Evolutionary conservation across 2,888 invertebrate genomes (phyloP), one percentile per base, ranked within the genome.

Genomic region (Petrolisthes cinctipes): DNA sequence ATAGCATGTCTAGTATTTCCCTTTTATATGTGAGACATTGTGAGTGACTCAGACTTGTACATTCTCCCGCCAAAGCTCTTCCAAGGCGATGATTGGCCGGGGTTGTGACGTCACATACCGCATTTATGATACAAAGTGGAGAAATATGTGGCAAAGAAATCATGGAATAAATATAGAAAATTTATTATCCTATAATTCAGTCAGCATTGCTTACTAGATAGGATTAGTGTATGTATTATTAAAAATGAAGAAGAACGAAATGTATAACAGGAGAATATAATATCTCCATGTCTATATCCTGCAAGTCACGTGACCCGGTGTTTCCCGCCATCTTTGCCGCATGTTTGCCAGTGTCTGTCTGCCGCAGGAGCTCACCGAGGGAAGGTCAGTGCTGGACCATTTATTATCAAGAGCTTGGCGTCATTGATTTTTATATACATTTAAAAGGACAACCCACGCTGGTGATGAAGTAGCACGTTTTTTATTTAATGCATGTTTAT

Each of bases 291-390:
- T 78, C 71, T 1, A 82, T 17, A 78, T 82, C 56, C 20, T n/a
- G 5, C n/a, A 56, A 76, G 80, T 89, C 89, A 89, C 89, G 89
- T 89, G 89, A 89, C 89, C 87, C 89, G 85, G 87, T 83, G 89
- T 89, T 89, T 89, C 87, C 85, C 89, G 89, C 89, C 89, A 89
- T 89, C 89, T 89, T 89, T 82, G 86, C 90, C 86, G 84, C 89
- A 85, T 91, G 91, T 89, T 89, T 73, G 82, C 75, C 86, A 37
- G 37, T 37, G 37, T 37, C 37, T 91, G 89, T 88, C 86, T 86
- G 90, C 78, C 89, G 87, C 82, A 73, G 88, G 88, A 85, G 56
- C 88, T 82, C 85, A 75, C 14, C 23, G 82, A 76, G 76, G 73
- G 82, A 85, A 88, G 88, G 88, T 85, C 57, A 82, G 88, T 85